Evolutionary conservation across 2,888 invertebrate species (phyloP), one percentile per base, ranked within the genome.

Genomic region (Hemaris fuciformis): DNA sequence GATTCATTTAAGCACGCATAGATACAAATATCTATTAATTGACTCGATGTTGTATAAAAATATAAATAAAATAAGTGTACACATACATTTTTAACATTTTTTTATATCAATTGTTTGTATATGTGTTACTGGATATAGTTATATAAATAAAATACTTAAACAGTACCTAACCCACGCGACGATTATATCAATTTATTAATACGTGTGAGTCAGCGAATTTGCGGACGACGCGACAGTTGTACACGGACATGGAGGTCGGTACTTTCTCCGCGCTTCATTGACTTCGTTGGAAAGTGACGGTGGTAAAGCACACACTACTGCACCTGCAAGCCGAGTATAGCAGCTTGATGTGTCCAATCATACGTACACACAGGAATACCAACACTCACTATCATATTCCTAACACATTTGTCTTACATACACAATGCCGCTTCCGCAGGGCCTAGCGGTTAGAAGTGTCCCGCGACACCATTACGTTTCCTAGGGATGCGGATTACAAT

Each of bases 191-290:
- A 57, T 34, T 13, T 25, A 8, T 7, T 61, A 13, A 68, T 68
- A 58, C 65, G 66, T 77, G 71, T 91, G 90, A 91, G 81, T 91
- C 90, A 89, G 90, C 91, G 81, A 76, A 83, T 88, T 84, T 82
- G 84, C 84, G 78, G 78, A 75, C 79, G 71, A 76, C 76, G 73
- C 78, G 72, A 76, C 76, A 73, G 79, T 79, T 73, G 76, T 74
- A 87, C 81, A 84, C 90, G 89, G 88, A 90, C 90, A 88, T 86
- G 75, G 85, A 78, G 86, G 88, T 87, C 83, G 87, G 76, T 86
- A 91, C 91, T 92, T 92, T 92, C 91, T 86, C 91, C 80, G 76
- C 88, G 91, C 91, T 89, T 89, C 91, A 91, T 90, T 88, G 91
- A 85, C 85, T 91, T 84, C 87, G 88, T 81, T 89, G 85, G 88